phyloP scores from a whole-genome alignment of 2,888 invertebrate species.

The Nomada goodeniana region DNA sequence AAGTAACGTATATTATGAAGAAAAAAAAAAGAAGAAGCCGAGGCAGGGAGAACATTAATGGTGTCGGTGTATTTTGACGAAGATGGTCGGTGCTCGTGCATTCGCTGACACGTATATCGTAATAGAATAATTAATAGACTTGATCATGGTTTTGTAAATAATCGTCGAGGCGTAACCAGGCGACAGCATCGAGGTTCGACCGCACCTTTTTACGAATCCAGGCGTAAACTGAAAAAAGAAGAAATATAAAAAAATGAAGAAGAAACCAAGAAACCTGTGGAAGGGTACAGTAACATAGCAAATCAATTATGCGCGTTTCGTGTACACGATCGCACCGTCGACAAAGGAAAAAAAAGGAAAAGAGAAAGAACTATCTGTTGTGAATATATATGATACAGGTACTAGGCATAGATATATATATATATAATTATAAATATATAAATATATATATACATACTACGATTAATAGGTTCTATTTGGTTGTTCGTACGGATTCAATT shows the following conservation, averaged over 20 bases:
- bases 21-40: slow-evolving; percentile 22
- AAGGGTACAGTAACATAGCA: slow-evolving; percentile 11
- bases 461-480: slow-evolving; percentile 77
- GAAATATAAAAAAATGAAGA: background rate
- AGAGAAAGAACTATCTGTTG: slow-evolving; percentile 76
- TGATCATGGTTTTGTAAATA: slow-evolving; percentile 77
- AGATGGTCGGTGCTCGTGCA: slow-evolving; percentile 76
- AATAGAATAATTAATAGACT: slow-evolving; percentile 68
- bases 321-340: slow-evolving; percentile 65
- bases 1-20: slow-evolving; percentile 74
- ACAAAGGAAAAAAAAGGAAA: slow-evolving; percentile 31
- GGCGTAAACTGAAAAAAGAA: slow-evolving; percentile 1
- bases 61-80: slow-evolving; percentile 67
- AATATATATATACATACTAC: slow-evolving; percentile 68
- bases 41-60: slow-evolving; percentile 32
- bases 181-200: slow-evolving; percentile 37
- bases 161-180: slow-evolving; percentile 54
- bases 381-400: slow-evolving; percentile 79
- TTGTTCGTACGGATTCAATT: slow-evolving; percentile 81
- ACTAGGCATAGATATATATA: slow-evolving; percentile 74
- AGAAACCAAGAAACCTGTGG: background rate
- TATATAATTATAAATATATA: slow-evolving; percentile 65
- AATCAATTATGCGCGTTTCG: slow-evolving; percentile 47
- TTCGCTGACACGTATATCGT: slow-evolving; percentile 76
- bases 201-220: slow-evolving; percentile 32